Conservation (phyloP, 2,113 vertebrate species). For the Nothocercus nigrocapillus region DNA sequence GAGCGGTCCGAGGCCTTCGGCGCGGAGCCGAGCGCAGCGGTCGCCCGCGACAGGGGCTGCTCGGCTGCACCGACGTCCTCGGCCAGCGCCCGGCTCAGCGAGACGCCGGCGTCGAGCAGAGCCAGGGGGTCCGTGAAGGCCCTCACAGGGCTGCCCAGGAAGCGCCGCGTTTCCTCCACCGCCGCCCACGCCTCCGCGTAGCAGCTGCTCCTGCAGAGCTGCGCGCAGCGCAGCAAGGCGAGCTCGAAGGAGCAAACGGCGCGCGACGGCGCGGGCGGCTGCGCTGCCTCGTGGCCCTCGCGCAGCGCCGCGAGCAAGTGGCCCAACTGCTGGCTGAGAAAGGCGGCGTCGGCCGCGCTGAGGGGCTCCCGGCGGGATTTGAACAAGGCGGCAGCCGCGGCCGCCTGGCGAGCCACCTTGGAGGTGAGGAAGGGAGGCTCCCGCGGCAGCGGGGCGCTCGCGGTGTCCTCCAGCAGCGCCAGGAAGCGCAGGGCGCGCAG, state of each 20-base stretch:
- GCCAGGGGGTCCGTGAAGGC: background rate
- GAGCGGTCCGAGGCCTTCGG: background rate
- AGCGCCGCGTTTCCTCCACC: slow-evolving; percentile 8
- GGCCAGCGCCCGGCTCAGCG: slow-evolving; percentile 56
- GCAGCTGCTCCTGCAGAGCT: slow-evolving; percentile 77
- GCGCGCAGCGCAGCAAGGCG: slow-evolving; percentile 72
- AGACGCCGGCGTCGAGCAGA: slow-evolving; percentile 69
- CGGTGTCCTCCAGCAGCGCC: slow-evolving; percentile 76
- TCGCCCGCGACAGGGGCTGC: slow-evolving; percentile 70
- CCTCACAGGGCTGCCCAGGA: background rate
- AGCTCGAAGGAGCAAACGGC: slow-evolving; percentile 78
- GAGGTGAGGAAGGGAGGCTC: slow-evolving; percentile 71
- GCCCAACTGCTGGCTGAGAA: slow-evolving; percentile 70
- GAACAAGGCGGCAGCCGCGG: slow-evolving; percentile 77
- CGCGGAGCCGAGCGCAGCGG: background rate
- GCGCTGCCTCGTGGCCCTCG: background rate
- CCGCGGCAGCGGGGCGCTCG: background rate
- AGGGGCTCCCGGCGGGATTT: slow-evolving; percentile 52
- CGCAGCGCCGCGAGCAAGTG: slow-evolving; percentile 53
- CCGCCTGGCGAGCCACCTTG: slow-evolving; percentile 68
- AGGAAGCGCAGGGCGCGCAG: slow-evolving; percentile 85
- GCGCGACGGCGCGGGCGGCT: background rate
- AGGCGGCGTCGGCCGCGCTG: slow-evolving; percentile 72
- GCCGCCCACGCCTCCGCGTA: slow-evolving; percentile 57
- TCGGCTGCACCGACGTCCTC: background rate